phyloP scores from a whole-genome alignment of 1,140 invertebrate genomes.

The Drosophila kanapiae region DNA sequence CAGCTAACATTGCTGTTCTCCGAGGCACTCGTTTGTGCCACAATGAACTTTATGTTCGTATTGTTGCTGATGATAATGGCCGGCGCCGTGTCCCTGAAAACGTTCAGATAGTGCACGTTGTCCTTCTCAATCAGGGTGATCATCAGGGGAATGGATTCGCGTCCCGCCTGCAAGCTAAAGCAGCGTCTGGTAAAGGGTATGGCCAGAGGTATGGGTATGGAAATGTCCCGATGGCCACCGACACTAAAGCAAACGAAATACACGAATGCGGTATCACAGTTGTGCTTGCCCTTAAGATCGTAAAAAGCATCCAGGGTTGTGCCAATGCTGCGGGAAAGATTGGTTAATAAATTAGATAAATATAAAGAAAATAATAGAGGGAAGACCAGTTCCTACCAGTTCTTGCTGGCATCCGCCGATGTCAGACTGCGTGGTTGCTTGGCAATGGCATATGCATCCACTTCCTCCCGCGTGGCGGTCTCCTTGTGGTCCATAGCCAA shows the following conservation, averaged over 20 bases:
- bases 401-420: neutral
- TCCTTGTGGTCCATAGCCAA: conserved; percentile 80
- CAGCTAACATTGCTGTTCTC: conserved; percentile 76
- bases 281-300: conserved; percentile 67
- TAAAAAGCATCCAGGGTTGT: conserved; percentile 60
- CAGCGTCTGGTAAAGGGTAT: conserved; percentile 74
- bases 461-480: conserved; percentile 37
- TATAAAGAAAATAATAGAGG: too few relatives aligned
- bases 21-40: conserved; percentile 76
- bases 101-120: conserved; percentile 68
- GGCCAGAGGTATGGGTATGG: conserved; percentile 72
- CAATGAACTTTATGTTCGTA: conserved; percentile 72
- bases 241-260: conserved; percentile 73
- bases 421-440: conserved; percentile 22
- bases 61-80: conserved; percentile 72
- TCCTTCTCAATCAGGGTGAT: conserved; percentile 75
- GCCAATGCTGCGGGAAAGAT: conserved; percentile 42
- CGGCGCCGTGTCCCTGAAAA: conserved; percentile 71
- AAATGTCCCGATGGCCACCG: conserved; percentile 42
- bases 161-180: conserved; percentile 70
- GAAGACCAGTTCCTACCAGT: conserved; percentile 45
- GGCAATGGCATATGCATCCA: conserved; percentile 29
- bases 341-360: too few relatives aligned
- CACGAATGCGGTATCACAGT: conserved; percentile 71
- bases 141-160: conserved; percentile 70